Evolutionary conservation across 2,113 vertebrate species (phyloP).

Genomic region (Camelus bactrianus): DNA sequence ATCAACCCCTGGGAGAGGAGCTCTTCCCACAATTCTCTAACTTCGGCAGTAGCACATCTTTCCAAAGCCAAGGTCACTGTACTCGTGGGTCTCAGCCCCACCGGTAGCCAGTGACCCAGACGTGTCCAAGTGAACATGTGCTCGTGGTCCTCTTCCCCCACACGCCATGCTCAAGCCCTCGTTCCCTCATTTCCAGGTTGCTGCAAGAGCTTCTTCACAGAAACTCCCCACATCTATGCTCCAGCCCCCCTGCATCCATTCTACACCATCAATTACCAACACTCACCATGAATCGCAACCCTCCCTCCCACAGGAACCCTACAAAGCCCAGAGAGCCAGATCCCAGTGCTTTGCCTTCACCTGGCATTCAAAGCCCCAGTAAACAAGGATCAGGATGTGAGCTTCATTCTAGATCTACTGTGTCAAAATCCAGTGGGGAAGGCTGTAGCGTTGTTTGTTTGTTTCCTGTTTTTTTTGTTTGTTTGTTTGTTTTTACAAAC

Average conservation of each 20-base stretch:
- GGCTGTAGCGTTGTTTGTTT: neutral
- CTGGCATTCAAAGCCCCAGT: neutral
- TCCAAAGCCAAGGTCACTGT: neutral
- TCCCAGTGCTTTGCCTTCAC: neutral
- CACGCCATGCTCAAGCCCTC: rapidly evolving
- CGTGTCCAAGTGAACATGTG: too few species aligned
- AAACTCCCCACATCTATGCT: neutral
- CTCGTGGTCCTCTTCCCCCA: neutral
- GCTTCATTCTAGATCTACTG: neutral
- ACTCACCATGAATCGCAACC: neutral
- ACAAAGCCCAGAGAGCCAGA: rapidly evolving
- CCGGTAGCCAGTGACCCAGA: neutral
- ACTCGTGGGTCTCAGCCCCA: neutral
- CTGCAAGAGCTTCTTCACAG: neutral
- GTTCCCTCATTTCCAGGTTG: neutral
- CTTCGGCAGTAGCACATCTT: neutral
- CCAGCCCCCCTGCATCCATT: too few species aligned
- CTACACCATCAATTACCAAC: neutral
- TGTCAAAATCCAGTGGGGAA: neutral
- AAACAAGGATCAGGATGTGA: neutral
- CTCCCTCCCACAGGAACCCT: neutral
- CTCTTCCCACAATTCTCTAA: neutral
- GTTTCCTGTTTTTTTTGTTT: neutral
- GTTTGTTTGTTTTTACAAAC: neutral
- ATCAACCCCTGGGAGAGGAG: neutral